A percentile compares a stretch with the other conserved stretches of the same genome.
Conservation (phyloP, 2,113 vertebrate genomes). For the Sapayoa aenigma region DNA sequence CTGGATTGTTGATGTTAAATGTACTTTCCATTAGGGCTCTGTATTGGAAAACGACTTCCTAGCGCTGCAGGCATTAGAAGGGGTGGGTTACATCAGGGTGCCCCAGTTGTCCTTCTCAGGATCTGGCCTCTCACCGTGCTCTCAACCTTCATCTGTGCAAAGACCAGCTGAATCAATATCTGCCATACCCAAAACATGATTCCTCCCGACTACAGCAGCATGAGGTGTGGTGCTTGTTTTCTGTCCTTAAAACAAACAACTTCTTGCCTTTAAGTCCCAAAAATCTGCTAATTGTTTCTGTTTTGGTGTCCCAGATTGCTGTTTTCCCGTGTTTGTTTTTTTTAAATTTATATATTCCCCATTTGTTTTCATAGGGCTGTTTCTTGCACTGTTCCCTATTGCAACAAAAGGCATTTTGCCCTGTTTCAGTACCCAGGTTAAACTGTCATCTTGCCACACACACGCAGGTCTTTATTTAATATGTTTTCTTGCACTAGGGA, state of each 20-base stretch:
- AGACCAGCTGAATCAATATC: neutral
- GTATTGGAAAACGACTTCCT: conserved; percentile 57
- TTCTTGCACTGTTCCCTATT: neutral
- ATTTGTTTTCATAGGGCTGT: neutral
- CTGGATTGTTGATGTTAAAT: conserved; percentile 33
- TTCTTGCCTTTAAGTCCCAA: neutral
- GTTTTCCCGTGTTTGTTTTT: neutral
- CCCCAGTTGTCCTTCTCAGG: neutral
- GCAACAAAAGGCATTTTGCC: neutral
- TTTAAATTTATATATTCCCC: neutral
- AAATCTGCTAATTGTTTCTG: neutral
- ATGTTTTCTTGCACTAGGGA: neutral
- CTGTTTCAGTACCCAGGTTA: neutral
- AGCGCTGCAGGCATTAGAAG: neutral
- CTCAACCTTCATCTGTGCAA: neutral
- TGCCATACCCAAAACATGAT: neutral
- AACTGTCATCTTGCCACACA: neutral
- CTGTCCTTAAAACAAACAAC: neutral
- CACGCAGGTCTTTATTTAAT: neutral
- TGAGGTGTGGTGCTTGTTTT: neutral
- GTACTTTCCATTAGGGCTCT: conserved; percentile 59
- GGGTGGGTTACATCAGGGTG: neutral
- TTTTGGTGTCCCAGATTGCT: neutral
- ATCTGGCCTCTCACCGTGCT: neutral
- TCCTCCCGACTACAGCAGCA: neutral